Evolutionary conservation across 1,140 invertebrate species (phyloP).

Genomic region (Caenorhabditis remanei): DNA sequence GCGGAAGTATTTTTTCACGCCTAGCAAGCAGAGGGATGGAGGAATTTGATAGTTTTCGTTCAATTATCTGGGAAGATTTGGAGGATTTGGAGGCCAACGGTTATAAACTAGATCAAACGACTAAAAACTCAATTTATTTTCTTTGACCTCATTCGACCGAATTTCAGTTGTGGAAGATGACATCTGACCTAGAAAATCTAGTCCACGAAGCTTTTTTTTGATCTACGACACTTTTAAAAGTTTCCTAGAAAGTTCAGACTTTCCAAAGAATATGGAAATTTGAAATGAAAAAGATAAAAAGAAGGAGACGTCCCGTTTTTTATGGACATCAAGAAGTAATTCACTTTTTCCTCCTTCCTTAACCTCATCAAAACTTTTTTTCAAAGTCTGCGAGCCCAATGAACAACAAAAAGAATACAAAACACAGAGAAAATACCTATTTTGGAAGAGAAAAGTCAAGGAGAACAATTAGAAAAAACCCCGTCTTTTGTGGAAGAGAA

Average conservation of each 20-base stretch:
- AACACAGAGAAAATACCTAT: background rate
- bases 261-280: conserved; percentile 16
- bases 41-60: background rate
- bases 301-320: background rate
- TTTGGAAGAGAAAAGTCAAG: background rate
- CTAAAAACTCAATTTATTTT: too few relatives aligned
- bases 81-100: background rate
- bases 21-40: background rate
- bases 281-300: background rate
- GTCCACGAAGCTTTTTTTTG: too few relatives aligned
- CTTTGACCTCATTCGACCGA: too few relatives aligned
- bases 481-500: background rate
- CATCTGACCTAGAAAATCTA: too few relatives aligned
- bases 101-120: too few relatives aligned
- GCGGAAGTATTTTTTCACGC: conserved; percentile 12
- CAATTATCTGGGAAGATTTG: background rate
- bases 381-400: background rate
- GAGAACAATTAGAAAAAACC: background rate
- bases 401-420: background rate
- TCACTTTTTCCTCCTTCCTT: background rate
- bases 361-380: background rate
- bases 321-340: conserved; percentile 23
- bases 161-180: too few relatives aligned
- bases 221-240: too few relatives aligned
- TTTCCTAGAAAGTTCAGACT: background rate